A percentile compares a stretch with the other conserved stretches of the same genome.
phyloP scores from a whole-genome alignment of 2,888 invertebrate genomes.

The Mythimna albipuncta region DNA sequence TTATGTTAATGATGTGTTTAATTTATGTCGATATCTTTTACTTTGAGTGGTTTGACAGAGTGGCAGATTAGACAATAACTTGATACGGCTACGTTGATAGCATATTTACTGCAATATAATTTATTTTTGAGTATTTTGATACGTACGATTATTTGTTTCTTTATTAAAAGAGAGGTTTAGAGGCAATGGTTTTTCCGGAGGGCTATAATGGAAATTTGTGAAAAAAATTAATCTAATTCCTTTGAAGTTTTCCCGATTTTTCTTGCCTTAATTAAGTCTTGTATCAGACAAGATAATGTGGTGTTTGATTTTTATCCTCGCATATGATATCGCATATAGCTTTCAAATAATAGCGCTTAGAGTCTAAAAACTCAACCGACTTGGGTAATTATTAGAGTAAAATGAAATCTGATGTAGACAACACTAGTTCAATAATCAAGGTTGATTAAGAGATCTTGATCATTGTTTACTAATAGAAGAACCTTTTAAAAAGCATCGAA shows the following conservation, averaged over 20 bases:
- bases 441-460: too few species aligned
- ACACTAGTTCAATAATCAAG: too few species aligned
- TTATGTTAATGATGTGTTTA: constrained; percentile 89
- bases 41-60: constrained; percentile 66
- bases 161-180: not conserved
- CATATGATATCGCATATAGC: too few species aligned
- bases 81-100: constrained; percentile 9
- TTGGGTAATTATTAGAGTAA: too few species aligned
- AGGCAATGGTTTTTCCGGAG: not conserved
- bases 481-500: too few species aligned
- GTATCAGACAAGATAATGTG: not conserved
- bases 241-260: not conserved
- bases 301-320: too few species aligned
- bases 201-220: not conserved
- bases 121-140: not conserved
- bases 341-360: not conserved
- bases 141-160: not conserved
- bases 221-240: not conserved
- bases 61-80: constrained; percentile 47
- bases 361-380: too few species aligned
- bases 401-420: too few species aligned
- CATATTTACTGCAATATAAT: constrained; percentile 6
- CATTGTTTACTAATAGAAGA: too few species aligned
- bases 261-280: not conserved
- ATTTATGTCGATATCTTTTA: constrained; percentile 84